Conservation (phyloP, 2,888 invertebrate species). For the Ptychoptera contaminata region DNA sequence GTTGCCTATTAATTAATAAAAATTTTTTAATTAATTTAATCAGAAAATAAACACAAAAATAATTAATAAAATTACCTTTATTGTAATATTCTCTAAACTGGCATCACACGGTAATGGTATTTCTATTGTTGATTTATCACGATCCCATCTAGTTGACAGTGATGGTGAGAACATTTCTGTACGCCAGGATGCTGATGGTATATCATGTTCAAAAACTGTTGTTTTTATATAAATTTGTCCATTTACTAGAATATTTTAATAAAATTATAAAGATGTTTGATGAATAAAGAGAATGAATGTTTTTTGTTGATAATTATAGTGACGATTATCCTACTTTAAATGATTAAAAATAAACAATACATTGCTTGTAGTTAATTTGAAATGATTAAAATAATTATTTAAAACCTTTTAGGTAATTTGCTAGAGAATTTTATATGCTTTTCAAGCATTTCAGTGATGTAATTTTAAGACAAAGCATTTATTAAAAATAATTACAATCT, state of each 20-base stretch:
- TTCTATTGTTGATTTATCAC: constrained; percentile 23
- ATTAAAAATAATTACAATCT: too few relatives aligned
- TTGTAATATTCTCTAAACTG: constrained; percentile 21
- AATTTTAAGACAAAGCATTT: too few relatives aligned
- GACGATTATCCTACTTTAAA: too few relatives aligned
- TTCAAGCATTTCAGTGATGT: too few relatives aligned
- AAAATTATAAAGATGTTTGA: constrained; percentile 6
- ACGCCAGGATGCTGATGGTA: constrained; percentile 46
- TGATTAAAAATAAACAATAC: too few relatives aligned
- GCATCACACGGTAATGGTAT: constrained; percentile 21
- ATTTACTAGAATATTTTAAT: constrained; percentile 17
- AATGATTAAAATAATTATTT: too few relatives aligned
- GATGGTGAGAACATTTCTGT: constrained; percentile 58
- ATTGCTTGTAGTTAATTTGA: too few relatives aligned
- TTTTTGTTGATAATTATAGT: too few relatives aligned
- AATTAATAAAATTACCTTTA: constrained; percentile 17
- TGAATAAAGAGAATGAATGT: too few relatives aligned
- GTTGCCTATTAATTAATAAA: constrained; percentile 14
- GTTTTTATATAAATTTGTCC: constrained; percentile 64
- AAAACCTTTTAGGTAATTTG: too few relatives aligned
- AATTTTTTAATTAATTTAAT: background rate
- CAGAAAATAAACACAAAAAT: background rate
- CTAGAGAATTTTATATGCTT: too few relatives aligned
- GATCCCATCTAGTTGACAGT: constrained; percentile 60
- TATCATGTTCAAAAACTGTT: constrained; percentile 52